A percentile compares a stretch with the other conserved stretches of the same genome.
Conservation (phyloP, 2,888 invertebrate species). For the Chaitophorus viminalis region DNA sequence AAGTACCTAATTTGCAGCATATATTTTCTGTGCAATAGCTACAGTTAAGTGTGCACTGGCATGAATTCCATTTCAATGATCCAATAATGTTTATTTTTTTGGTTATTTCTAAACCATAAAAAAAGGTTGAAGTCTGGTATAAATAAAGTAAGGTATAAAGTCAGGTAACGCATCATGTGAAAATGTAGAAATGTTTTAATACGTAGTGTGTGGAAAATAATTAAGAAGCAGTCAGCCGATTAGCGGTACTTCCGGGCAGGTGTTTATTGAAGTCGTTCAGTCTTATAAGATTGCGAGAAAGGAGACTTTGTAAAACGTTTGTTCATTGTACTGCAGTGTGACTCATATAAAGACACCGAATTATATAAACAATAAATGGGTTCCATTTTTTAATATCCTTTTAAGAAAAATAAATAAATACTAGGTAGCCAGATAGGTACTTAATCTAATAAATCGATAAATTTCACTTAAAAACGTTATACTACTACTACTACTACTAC, state of each 20-base stretch:
- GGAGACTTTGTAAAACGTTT: not conserved
- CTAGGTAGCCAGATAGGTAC: no score
- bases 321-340: not conserved
- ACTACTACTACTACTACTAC: no score
- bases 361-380: not conserved
- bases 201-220: not conserved
- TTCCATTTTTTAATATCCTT: no score
- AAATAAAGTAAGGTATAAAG: no score
- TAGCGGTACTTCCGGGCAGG: constrained; percentile 20
- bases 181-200: not conserved
- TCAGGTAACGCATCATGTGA: not conserved
- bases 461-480: no score
- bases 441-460: no score
- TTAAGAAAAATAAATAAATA: no score
- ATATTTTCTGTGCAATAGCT: not conserved
- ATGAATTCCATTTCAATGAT: not conserved
- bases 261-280: not conserved
- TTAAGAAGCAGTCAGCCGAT: constrained; percentile 32
- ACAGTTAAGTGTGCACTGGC: not conserved
- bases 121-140: not conserved
- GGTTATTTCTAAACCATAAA: not conserved
- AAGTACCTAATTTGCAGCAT: not conserved
- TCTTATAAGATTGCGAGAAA: not conserved
- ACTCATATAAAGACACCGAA: not conserved
- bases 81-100: not conserved